A percentile compares a stretch with the other conserved stretches of the same genome.
phyloP scores from a whole-genome alignment of 1,140 invertebrate species.

The Cylas formicarius region DNA sequence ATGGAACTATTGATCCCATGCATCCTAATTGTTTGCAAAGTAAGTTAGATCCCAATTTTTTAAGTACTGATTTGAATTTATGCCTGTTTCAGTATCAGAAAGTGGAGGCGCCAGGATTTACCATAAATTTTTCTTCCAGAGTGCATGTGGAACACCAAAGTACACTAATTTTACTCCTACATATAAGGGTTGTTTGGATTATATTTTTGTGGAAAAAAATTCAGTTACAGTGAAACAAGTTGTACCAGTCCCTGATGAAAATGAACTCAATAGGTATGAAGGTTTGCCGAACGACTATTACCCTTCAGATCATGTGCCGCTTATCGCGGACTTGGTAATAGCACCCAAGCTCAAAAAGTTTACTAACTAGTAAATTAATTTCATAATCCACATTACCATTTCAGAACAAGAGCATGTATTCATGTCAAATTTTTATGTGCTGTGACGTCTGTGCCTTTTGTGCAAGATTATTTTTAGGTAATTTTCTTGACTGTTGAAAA shows the following conservation, averaged over 20 bases:
- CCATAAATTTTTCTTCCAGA: slow-evolving; percentile 57
- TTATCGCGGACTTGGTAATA: slow-evolving; percentile 72
- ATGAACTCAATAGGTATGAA: slow-evolving; percentile 60
- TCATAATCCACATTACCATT: no score
- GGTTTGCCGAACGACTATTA: slow-evolving; percentile 80
- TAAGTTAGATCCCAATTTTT: slow-evolving; percentile 16
- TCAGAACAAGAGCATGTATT: no score
- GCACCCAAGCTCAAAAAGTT: no score
- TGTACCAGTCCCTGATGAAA: slow-evolving; percentile 69
- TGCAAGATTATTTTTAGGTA: no score
- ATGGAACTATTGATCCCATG: slow-evolving; percentile 46
- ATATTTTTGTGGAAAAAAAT: slow-evolving; percentile 76
- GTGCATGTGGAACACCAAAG: slow-evolving; percentile 65
- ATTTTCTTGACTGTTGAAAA: no score
- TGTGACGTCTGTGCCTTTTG: no score
- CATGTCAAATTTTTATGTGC: no score
- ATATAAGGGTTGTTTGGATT: slow-evolving; percentile 86
- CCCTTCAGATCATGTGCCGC: slow-evolving; percentile 88
- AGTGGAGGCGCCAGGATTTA: slow-evolving; percentile 18
- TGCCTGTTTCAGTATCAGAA: slow-evolving; percentile 16
- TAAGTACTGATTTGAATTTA: neutral
- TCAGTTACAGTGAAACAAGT: slow-evolving; percentile 58
- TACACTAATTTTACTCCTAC: slow-evolving; percentile 81
- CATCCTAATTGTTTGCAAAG: slow-evolving; percentile 26
- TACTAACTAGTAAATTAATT: no score